Base-by-base conservation (phyloP, 2,888 invertebrate species). In the Agapostemon virescens region DNA sequence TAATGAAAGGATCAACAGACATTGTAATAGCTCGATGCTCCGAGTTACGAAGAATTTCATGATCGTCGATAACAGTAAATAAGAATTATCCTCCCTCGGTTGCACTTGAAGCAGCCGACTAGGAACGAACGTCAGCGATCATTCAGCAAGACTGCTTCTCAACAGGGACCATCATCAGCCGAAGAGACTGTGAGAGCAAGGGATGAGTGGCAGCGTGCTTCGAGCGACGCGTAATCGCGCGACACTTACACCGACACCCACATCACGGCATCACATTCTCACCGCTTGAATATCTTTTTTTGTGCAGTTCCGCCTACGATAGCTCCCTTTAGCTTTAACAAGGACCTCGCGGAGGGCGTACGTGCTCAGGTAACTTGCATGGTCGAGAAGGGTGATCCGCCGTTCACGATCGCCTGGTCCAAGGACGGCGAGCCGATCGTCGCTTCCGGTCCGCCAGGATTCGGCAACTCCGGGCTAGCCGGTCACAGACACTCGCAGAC, bases 341-440 rank as follows among this genome's bases (percentile, higher is more conserved):
- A 94, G 89, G 93, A 93, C 88, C 93, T 94, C 72, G 93, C 94
- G 85, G 97, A 97, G 93, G 97, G 97, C 77, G 96, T 97, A 95
- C 94, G 98, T 87, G 97, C 97, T 45, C 97, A 97, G 81, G 97
- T 98, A 91, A 96, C 97, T 86, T 98, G 98, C 93, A 97, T 97
- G 93, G 97, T 98, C 92, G 95, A 97, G 91, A 97, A 98, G 93
- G 98, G 98, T 33, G 98, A 98, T 93, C 95, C 97, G 88, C 98
- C 98, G 68, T 96, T 98, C 88, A 96, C 96, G 86, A 97, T 98
- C 93, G 95, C 96, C 73, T 98, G 98, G 98, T 97, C 97, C 91
- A 96, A 98, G 93, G 97, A 98, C 92, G 97, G 96, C 67, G 96
- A 96, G 90, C 94, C 96, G 7, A 95, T 97, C 87, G 94, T 95